These are phyloP conservation scores for Drosophila neocordata DNA, from an alignment of 1,140 invertebrate genomes.

Conservation along the genomic window DNA sequence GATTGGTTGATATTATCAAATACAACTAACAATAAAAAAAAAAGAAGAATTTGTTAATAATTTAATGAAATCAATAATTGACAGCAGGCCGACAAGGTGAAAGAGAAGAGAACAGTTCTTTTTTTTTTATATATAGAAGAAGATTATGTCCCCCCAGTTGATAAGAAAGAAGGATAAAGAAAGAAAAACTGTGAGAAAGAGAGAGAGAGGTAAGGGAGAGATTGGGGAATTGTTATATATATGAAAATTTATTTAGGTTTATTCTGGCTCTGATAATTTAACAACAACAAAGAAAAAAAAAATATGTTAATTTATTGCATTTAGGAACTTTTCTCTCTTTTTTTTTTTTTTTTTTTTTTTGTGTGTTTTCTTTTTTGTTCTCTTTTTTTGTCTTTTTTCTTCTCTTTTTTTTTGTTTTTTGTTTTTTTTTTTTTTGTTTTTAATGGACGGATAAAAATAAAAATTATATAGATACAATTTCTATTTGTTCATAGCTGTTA, in stretches of 20 bases:
- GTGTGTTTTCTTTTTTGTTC: background rate
- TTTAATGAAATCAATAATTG: constrained; percentile 58
- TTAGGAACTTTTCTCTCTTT: constrained; percentile 67
- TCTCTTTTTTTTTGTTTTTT: constrained; percentile 33
- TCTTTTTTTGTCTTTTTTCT: background rate
- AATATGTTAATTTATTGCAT: constrained; percentile 70
- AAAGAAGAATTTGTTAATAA: background rate
- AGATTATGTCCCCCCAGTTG: too few relatives aligned
- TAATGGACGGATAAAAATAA: constrained; percentile 79
- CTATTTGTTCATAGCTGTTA: constrained; percentile 13
- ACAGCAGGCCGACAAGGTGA: constrained; percentile 61
- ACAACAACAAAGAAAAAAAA: background rate
- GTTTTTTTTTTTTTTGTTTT: constrained; percentile 27
- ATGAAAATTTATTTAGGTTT: too few relatives aligned
- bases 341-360: background rate
- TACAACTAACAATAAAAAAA: too few relatives aligned
- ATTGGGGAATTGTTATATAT: background rate
- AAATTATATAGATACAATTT: constrained; percentile 69
- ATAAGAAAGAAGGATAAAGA: background rate
- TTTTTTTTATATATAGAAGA: too few relatives aligned
- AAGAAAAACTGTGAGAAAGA: background rate
- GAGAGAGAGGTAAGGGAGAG: constrained; percentile 19
- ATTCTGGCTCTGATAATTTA: constrained; percentile 53
- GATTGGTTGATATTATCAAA: constrained; percentile 7
- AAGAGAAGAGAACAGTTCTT: background rate